Conservation (phyloP, 2,797 vertebrate species). For the Propithecus deckenii region DNA sequence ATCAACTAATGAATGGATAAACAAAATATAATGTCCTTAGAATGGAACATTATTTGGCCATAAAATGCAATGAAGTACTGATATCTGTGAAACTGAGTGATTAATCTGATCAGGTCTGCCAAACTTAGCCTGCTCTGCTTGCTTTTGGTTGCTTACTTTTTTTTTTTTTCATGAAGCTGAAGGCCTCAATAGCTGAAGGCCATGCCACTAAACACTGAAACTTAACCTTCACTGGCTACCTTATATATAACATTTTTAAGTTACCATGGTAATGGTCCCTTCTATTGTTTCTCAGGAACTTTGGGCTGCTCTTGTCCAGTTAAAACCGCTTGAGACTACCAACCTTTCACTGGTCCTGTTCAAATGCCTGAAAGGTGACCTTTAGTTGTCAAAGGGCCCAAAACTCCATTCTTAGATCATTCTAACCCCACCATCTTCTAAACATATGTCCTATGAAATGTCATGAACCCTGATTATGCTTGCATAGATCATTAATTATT, state of each 20-base stretch:
- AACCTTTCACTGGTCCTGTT: not conserved
- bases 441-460: not conserved
- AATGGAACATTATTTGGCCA: not conserved
- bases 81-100: not conserved
- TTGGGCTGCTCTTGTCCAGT: not conserved
- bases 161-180: not conserved
- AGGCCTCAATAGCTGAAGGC: not conserved
- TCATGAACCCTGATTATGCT: not conserved
- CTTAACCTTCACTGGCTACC: not conserved
- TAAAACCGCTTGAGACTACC: not conserved
- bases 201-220: not conserved
- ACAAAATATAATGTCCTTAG: not conserved
- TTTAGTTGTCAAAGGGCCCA: not conserved
- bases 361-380: not conserved
- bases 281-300: not conserved
- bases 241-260: not conserved
- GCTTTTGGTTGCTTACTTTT: not conserved
- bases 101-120: not conserved
- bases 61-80: not conserved
- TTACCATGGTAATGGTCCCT: not conserved
- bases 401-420: not conserved
- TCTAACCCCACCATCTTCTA: not conserved
- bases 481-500: not conserved
- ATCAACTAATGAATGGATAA: not conserved
- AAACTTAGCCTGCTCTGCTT: not conserved